phyloP scores from a whole-genome alignment of 2,888 invertebrate genomes.

The Drosophila villosipedis region DNA sequence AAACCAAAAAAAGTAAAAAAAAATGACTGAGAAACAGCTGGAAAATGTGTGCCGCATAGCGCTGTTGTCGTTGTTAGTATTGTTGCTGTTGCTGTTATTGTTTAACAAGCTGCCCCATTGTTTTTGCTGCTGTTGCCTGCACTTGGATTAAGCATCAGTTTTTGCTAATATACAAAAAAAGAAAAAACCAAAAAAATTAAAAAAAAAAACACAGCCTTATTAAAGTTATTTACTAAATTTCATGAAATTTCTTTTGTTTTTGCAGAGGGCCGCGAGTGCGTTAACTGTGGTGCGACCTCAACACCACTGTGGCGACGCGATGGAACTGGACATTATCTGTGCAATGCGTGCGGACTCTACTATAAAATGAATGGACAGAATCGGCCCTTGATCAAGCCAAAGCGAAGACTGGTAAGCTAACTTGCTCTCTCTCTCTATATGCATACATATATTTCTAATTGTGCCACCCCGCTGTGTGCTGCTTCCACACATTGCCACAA shows the following conservation, averaged over 20 bases:
- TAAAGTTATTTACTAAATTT: neutral
- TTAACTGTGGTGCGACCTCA: conserved; percentile 99
- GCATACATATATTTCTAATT: neutral
- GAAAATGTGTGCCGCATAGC: conserved; percentile 62
- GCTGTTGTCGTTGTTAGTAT: conserved; percentile 32
- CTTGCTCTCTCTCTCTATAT: neutral
- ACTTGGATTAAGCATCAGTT: conserved; percentile 33
- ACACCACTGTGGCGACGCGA: conserved; percentile 98
- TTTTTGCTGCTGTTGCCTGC: conserved; percentile 41
- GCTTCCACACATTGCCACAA: conserved; percentile 73
- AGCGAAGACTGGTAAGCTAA: conserved; percentile 99
- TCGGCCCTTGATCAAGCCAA: conserved; percentile 99
- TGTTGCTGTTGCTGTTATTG: conserved; percentile 30
- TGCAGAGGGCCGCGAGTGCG: conserved; percentile 98
- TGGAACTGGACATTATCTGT: conserved; percentile 98
- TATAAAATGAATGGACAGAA: conserved; percentile 99
- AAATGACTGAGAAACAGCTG: conserved; percentile 72
- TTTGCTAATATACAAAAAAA: conserved; percentile 3
- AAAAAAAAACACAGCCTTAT: neutral
- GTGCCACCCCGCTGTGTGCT: conserved; percentile 50
- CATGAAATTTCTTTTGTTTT: conserved; percentile 31
- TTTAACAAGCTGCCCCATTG: conserved; percentile 55
- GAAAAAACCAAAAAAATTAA: neutral
- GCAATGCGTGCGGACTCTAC: conserved; percentile 99
- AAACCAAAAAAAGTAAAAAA: conserved; percentile 7